Evolutionary conservation across 2,113 vertebrate species (phyloP), one percentile per base, ranked within the genome.

Genomic region (Micronycteris hirsuta): DNA sequence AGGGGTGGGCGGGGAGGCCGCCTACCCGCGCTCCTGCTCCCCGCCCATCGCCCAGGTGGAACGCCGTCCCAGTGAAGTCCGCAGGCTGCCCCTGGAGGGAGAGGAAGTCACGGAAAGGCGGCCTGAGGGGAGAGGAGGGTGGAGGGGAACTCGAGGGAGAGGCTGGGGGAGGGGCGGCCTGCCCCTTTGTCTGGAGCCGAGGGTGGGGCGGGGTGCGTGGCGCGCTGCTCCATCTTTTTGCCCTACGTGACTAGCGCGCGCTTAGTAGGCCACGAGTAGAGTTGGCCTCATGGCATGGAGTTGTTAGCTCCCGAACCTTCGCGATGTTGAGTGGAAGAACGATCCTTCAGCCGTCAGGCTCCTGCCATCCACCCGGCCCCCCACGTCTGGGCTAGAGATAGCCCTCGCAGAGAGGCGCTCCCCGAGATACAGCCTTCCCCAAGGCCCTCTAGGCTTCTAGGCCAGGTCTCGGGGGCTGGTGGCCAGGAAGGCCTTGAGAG

Each of bases 111-210:
- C 56, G 78, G 31, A 80, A 26, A 91, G 91, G 78, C 95, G 43
- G 92, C 96, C 68, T 4, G 86, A 52, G 43, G 93, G 81, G 91
- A 71, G 63, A 9, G 33, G 33, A 52, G 86, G 71, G 85, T 58
- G 68, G 33, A 33, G 93, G 93, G 89, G 38, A 28, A 24, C 12
- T 54, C 36, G 2, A 7, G 73, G 82, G 77, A 38, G 41, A 58
- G 41, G 56, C 49, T 80, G 87, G 94, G 94, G 96, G 96, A 97
- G 90, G 96, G 97, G 97, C 89, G 47, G 63, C 86, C 43, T 83
- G 96, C 92, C 96, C 97, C 96, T 97, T 96, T 97, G 97, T 96
- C 89, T 97, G 89, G 38, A 45, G 91, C 88, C 70, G 10, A 43
- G 87, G 93, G 96, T 43, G 89, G 96, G 96, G 97, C 91, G 77